A percentile compares a stretch with the other conserved stretches of the same genome.
Conservation (phyloP, 2,797 vertebrate genomes). For the Clarias pachynema region DNA sequence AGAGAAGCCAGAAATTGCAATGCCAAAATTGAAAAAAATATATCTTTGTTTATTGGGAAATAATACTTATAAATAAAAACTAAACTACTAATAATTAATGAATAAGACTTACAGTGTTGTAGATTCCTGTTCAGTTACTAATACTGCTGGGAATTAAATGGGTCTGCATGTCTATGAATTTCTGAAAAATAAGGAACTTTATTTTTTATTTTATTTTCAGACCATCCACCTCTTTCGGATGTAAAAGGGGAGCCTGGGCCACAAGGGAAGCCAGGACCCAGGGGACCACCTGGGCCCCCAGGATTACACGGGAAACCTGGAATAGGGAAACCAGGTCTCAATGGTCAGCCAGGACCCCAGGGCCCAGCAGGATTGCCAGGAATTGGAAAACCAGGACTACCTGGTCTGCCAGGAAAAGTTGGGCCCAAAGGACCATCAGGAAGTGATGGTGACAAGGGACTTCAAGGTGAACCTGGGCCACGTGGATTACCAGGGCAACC, state of each 20-base stretch:
- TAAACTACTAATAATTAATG: no score
- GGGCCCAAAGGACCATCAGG: conserved; percentile 89
- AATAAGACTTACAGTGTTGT: not conserved
- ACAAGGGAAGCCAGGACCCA: conserved; percentile 90
- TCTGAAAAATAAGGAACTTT: not conserved
- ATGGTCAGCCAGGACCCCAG: conserved; percentile 88
- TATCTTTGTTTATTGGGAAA: not conserved
- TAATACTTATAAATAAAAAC: no score
- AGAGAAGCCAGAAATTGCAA: not conserved
- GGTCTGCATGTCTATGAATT: not conserved
- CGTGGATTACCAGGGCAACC: conserved; percentile 88
- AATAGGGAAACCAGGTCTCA: conserved; percentile 90
- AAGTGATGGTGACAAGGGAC: conserved; percentile 84
- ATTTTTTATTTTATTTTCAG: conserved; percentile 71
- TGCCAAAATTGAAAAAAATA: not conserved
- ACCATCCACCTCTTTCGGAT: conserved; percentile 90
- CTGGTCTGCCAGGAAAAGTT: conserved; percentile 90
- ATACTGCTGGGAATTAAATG: not conserved
- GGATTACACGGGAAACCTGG: conserved; percentile 94
- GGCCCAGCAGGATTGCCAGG: conserved; percentile 91
- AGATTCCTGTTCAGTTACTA: not conserved
- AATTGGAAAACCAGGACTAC: conserved; percentile 91
- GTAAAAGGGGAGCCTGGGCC: conserved; percentile 95
- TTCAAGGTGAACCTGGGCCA: conserved; percentile 88
- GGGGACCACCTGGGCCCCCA: conserved; percentile 86